phyloP scores from a whole-genome alignment of 2,113 vertebrate species.

The Cephalopterus ornatus region DNA sequence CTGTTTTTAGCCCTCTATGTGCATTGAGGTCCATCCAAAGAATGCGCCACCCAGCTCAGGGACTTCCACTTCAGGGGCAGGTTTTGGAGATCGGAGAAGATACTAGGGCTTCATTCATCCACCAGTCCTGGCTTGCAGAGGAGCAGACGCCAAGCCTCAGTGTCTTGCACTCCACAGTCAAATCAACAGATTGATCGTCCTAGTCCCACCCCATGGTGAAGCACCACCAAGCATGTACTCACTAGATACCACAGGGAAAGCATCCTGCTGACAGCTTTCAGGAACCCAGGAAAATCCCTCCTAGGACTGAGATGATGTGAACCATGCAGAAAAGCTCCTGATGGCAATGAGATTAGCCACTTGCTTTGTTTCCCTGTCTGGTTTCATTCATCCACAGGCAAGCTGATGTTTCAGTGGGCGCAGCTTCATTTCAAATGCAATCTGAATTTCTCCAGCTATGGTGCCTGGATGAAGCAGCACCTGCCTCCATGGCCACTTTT shows the following conservation, averaged over 20 bases:
- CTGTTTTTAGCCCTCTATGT: background rate
- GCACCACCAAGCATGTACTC: background rate
- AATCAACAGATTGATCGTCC: background rate
- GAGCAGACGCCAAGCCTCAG: background rate
- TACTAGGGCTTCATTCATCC: background rate
- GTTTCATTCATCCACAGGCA: background rate
- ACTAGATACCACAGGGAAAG: background rate
- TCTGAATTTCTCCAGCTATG: background rate
- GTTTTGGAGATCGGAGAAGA: background rate
- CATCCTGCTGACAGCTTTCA: background rate
- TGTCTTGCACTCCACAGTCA: background rate
- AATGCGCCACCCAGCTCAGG: background rate
- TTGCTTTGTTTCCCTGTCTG: background rate
- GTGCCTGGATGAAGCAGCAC: background rate
- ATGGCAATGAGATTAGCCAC: background rate
- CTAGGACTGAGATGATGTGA: background rate
- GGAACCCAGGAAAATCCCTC: background rate
- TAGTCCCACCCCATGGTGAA: background rate
- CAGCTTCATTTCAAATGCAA: background rate
- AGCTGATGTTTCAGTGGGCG: background rate
- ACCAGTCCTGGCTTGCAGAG: background rate
- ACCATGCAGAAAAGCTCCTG: background rate
- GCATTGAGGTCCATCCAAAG: background rate
- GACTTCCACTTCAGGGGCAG: background rate
- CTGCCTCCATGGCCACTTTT: background rate